phyloP scores from a whole-genome alignment of 2,888 invertebrate genomes.

The Bellardia bayeri region DNA sequence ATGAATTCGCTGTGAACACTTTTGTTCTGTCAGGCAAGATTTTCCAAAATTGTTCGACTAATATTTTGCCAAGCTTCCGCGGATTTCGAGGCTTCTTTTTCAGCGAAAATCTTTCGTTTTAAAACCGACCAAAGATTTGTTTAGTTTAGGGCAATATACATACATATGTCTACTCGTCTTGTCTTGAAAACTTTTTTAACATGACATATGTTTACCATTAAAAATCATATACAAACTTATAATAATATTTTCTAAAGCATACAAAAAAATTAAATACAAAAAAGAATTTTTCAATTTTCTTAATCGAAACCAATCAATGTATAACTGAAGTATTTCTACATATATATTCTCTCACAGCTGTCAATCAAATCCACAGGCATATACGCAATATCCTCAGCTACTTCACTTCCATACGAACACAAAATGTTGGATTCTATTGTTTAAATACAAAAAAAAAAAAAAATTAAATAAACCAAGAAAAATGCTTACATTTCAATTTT shows the following conservation, averaged over 20 bases:
- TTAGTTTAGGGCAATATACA: too few relatives aligned
- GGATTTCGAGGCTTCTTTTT: too few relatives aligned
- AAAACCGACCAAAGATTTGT: too few relatives aligned
- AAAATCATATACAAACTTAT: too few relatives aligned
- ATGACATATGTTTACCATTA: too few relatives aligned
- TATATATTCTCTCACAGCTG: background rate
- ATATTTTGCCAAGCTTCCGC: too few relatives aligned
- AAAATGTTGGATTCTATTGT: background rate
- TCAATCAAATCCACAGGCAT: slow-evolving; percentile 1
- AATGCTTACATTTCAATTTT: background rate
- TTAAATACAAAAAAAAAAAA: background rate
- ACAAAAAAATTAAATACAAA: background rate
- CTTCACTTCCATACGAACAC: background rate
- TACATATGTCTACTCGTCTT: too few relatives aligned
- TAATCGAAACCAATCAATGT: background rate
- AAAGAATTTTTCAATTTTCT: background rate
- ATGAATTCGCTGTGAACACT: too few relatives aligned
- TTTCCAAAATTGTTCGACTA: too few relatives aligned
- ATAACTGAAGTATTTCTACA: background rate
- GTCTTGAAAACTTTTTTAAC: too few relatives aligned
- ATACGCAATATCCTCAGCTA: background rate
- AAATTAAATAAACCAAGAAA: background rate
- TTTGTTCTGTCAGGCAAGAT: too few relatives aligned
- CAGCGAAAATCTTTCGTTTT: too few relatives aligned
- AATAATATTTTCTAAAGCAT: background rate